Percentiles rank a stretch among this genome's conserved stretches.
phyloP scores from a whole-genome alignment of 2,888 invertebrate species.

The Ophion costatus region DNA sequence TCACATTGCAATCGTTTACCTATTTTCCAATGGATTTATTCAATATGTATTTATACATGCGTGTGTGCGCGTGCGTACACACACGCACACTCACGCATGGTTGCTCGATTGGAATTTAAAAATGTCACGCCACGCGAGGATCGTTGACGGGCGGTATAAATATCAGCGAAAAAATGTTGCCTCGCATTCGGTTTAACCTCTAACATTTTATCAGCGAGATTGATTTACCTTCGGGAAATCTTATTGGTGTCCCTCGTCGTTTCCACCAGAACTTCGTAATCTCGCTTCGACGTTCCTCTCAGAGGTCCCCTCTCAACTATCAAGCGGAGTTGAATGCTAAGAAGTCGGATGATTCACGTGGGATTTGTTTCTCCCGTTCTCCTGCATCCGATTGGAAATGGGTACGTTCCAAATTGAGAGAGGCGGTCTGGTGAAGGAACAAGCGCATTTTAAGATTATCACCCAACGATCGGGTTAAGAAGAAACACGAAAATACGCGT shows the following conservation, averaged over 20 bases:
- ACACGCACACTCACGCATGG: too few species aligned
- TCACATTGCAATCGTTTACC: too few species aligned
- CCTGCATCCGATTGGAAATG: not conserved
- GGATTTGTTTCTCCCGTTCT: not conserved
- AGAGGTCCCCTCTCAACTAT: conserved; percentile 29
- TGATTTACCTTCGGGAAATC: conserved; percentile 69
- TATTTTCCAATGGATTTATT: too few species aligned
- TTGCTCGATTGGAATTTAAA: not conserved
- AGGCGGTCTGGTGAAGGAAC: not conserved
- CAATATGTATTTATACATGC: too few species aligned
- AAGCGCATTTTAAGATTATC: not conserved
- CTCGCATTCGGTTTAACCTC: conserved; percentile 29
- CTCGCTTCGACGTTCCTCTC: conserved; percentile 44
- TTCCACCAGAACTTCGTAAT: conserved; percentile 34
- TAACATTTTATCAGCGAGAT: conserved; percentile 63
- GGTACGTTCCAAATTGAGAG: not conserved
- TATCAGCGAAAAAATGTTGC: not conserved
- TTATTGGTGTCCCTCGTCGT: conserved; percentile 64
- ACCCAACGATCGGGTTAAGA: not conserved
- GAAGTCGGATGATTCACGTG: not conserved
- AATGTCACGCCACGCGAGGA: not conserved
- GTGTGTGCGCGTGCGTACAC: too few species aligned
- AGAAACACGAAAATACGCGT: not conserved
- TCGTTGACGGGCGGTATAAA: not conserved
- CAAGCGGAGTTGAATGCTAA: conserved; percentile 10